Percentiles rank a stretch among this genome's conserved stretches.
These are phyloP conservation scores for Scaptomyza hsui DNA, from an alignment of 1,140 invertebrate species.

Conservation along the genomic window DNA sequence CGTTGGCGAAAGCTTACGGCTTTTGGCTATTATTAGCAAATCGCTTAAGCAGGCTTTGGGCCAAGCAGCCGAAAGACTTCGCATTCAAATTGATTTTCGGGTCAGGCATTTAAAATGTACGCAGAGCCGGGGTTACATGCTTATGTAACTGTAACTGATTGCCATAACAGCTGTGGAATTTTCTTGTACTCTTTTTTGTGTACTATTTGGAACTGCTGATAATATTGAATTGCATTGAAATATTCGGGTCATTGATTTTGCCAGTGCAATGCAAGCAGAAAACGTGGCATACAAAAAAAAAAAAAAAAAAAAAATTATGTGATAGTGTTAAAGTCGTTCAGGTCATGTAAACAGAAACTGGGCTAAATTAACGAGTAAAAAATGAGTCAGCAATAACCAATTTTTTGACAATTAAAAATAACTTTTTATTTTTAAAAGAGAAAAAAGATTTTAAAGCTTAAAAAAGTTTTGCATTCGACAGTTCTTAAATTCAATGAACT, in stretches of 20 bases:
- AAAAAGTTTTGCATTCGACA: background rate
- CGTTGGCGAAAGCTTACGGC: slow-evolving; percentile 38
- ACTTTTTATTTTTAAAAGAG: background rate
- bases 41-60: slow-evolving; percentile 44
- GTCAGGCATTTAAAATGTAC: slow-evolving; percentile 56
- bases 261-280: slow-evolving; percentile 45
- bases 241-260: slow-evolving; percentile 44
- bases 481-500: no score
- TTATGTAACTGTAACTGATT: slow-evolving; percentile 21
- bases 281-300: background rate
- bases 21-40: slow-evolving; percentile 57
- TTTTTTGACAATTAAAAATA: slow-evolving; percentile 2
- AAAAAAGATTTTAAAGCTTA: background rate
- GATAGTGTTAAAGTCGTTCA: slow-evolving; percentile 43
- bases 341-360: slow-evolving; percentile 10
- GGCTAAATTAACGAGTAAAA: slow-evolving; percentile 20
- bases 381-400: slow-evolving; percentile 9
- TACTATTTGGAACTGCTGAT: slow-evolving; percentile 8
- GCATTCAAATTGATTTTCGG: slow-evolving; percentile 48
- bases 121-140: background rate
- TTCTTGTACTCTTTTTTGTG: slow-evolving; percentile 2
- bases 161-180: slow-evolving; percentile 1
- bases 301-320: slow-evolving; percentile 36
- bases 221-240: slow-evolving; percentile 24
- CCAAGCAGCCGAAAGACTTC: slow-evolving; percentile 18